Percentiles rank a stretch among this genome's conserved stretches.
Evolutionary conservation across 2,888 invertebrate species (phyloP).

Genomic region (Stenoptilia bipunctidactyla): DNA sequence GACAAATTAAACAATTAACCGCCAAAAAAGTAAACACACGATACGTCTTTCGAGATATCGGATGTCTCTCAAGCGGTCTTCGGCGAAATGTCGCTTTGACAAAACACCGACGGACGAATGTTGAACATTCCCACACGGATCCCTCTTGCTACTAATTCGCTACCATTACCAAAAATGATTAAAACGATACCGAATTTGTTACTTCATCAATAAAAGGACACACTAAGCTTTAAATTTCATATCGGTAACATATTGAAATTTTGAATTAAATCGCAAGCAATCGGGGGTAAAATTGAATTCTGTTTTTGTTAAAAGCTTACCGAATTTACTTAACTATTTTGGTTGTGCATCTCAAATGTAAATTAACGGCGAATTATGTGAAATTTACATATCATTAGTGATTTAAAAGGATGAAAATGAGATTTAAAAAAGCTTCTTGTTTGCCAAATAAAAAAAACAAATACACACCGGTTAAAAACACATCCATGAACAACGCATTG

Average conservation of each 20-base stretch:
- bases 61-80: slow-evolving; percentile 41
- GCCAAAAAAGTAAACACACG: slow-evolving; percentile 24
- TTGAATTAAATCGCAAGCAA: no score
- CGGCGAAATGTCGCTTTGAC: slow-evolving; percentile 57
- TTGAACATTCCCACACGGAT: slow-evolving; percentile 63
- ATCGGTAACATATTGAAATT: no score
- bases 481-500: slow-evolving; percentile 71
- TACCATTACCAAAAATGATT: slow-evolving; percentile 7
- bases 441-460: slow-evolving; percentile 19
- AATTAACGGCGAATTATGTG: no score
- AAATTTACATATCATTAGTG: no score
- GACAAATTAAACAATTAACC: slow-evolving; percentile 22
- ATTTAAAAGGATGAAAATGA: no score
- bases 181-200: slow-evolving; percentile 6
- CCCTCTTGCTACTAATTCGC: no score
- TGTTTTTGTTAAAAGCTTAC: no score
- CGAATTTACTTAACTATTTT: no score
- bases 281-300: no score
- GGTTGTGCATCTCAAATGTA: no score
- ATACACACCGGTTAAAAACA: slow-evolving; percentile 68
- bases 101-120: slow-evolving; percentile 44
- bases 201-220: background rate
- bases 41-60: slow-evolving; percentile 32
- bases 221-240: no score
- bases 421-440: slow-evolving; percentile 1